These are phyloP conservation scores for Merluccius polli DNA, from an alignment of 2,797 vertebrate genomes.

Conservation along the genomic window DNA sequence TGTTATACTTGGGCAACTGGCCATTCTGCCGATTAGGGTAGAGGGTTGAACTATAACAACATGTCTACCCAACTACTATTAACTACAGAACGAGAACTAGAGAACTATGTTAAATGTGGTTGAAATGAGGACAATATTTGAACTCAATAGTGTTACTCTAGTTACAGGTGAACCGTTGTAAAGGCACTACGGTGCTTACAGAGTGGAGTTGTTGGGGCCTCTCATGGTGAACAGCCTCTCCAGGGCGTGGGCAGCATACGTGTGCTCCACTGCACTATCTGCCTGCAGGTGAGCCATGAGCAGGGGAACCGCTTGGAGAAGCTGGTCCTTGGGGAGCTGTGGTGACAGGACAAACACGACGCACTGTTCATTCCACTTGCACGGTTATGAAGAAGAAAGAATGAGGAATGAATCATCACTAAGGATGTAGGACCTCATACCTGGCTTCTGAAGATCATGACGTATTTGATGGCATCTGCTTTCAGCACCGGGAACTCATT, in stretches of 20 bases:
- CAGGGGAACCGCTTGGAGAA: slow-evolving; percentile 87
- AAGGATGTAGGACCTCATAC: slow-evolving; percentile 64
- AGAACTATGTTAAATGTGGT: neutral
- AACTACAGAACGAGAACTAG: neutral
- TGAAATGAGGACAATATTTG: neutral
- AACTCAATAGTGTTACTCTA: neutral
- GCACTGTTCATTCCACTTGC: neutral
- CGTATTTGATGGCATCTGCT: slow-evolving; percentile 97
- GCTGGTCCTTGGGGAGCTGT: slow-evolving; percentile 94
- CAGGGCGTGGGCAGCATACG: slow-evolving; percentile 92
- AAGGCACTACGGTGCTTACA: slow-evolving; percentile 75
- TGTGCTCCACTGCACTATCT: slow-evolving; percentile 94
- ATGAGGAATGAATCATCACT: neutral
- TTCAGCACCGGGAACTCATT: slow-evolving; percentile 98
- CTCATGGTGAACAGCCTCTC: slow-evolving; percentile 97
- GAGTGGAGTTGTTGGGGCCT: slow-evolving; percentile 83
- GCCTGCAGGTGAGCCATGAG: slow-evolving; percentile 89
- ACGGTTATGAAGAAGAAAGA: neutral
- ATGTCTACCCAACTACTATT: neutral
- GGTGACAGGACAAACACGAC: slow-evolving; percentile 14
- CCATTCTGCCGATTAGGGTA: neutral
- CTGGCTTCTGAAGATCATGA: slow-evolving; percentile 99
- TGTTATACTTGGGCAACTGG: neutral
- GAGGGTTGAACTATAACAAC: neutral
- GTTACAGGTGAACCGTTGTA: neutral